A percentile compares a stretch with the other conserved stretches of the same genome.
Evolutionary conservation across 1,140 invertebrate genomes (phyloP).

Genomic region (Dinoponera quadriceps): DNA sequence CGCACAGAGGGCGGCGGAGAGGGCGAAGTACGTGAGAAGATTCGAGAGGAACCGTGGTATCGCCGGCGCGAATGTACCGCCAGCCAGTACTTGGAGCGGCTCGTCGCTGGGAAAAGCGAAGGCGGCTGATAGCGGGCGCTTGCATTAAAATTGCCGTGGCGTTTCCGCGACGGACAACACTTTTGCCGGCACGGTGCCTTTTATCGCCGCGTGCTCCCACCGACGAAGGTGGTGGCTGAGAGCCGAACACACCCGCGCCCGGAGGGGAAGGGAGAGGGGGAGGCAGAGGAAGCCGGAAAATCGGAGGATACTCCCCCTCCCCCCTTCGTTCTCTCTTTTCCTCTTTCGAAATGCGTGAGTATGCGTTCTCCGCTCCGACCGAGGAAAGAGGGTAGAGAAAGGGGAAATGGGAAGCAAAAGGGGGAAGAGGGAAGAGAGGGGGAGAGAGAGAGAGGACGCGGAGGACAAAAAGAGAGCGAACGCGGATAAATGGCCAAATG

Average conservation of each 20-base stretch:
- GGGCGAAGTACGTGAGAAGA: conserved; percentile 59
- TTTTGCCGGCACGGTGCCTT: conserved; percentile 72
- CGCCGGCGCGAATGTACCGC: conserved; percentile 16
- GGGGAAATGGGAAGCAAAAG: not conserved
- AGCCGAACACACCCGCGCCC: conserved; percentile 10
- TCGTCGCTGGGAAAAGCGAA: conserved; percentile 19
- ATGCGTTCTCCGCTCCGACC: conserved; percentile 3
- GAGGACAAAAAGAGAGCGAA: conserved; percentile 36
- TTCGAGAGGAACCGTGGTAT: conserved; percentile 44
- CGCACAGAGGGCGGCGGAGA: not conserved
- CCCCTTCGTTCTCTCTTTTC: too few species aligned
- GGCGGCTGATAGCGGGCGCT: conserved; percentile 4
- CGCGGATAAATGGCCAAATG: conserved; percentile 76
- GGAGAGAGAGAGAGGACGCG: conserved; percentile 38
- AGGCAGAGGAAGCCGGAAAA: conserved; percentile 26
- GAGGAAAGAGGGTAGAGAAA: not conserved
- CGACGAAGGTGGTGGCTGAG: conserved; percentile 25
- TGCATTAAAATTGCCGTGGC: conserved; percentile 48
- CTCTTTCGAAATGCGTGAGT: conserved; percentile 4
- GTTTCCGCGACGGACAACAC: conserved; percentile 58
- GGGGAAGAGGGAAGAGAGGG: not conserved
- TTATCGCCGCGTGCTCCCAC: conserved; percentile 63
- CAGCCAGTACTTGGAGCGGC: not conserved
- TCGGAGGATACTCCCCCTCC: too few species aligned
- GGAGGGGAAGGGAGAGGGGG: not conserved